Percentiles rank a stretch among this genome's conserved stretches.
These are phyloP conservation scores for Apodemus sylvaticus DNA, from an alignment of 2,113 vertebrate species.

Conservation along the genomic window DNA sequence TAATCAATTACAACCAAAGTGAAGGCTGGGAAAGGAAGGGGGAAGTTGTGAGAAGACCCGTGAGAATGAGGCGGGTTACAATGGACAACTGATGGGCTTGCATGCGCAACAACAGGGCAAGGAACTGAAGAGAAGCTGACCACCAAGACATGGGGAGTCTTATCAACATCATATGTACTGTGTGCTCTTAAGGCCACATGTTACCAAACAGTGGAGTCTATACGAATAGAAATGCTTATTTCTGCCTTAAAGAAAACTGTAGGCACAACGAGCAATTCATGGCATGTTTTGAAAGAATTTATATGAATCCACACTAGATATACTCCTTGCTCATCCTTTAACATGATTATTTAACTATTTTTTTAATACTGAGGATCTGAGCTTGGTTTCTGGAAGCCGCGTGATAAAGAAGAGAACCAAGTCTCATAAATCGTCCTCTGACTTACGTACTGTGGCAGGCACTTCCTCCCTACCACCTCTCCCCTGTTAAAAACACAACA, in stretches of 20 bases:
- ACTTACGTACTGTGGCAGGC: no score
- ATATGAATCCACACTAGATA: neutral
- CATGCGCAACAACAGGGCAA: no score
- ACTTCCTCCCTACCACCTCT: neutral
- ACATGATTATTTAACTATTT: neutral
- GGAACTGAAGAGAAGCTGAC: neutral
- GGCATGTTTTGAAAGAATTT: neutral
- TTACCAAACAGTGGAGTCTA: no score
- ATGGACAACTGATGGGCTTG: no score
- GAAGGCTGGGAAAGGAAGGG: neutral
- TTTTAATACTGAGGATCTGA: no score
- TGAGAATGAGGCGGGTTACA: neutral
- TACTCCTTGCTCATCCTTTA: neutral
- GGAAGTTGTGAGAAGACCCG: no score
- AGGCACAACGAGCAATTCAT: neutral
- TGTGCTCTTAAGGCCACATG: neutral
- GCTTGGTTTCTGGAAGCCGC: neutral
- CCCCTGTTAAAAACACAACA: neutral
- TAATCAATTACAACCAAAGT: no score
- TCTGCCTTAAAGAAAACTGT: neutral
- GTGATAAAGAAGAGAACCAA: neutral
- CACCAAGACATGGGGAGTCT: neutral
- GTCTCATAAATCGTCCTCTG: neutral
- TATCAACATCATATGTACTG: accelerated
- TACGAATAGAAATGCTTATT: neutral